Percentiles rank a stretch among this genome's conserved stretches.
phyloP scores from a whole-genome alignment of 2,797 vertebrate genomes.

The Hippoglossus hippoglossus region DNA sequence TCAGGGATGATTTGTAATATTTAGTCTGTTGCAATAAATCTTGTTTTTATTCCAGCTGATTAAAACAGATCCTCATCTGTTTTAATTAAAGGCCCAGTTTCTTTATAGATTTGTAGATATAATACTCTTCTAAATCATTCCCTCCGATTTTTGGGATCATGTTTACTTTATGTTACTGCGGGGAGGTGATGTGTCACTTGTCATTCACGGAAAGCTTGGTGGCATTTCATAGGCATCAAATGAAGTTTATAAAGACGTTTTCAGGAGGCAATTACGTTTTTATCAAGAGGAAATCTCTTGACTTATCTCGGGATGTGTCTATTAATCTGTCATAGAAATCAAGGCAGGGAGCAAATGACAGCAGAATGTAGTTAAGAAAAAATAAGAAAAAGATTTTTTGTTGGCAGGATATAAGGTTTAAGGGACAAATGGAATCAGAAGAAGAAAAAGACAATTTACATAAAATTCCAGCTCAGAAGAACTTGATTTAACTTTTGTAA shows the following conservation, averaged over 20 bases:
- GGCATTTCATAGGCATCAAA: constrained; percentile 23
- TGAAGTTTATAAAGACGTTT: background rate
- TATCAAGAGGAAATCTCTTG: background rate
- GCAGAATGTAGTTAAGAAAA: background rate
- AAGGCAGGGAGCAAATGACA: background rate
- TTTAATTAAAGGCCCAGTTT: constrained; percentile 49
- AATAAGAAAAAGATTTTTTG: too few species aligned
- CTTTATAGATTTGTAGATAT: constrained; percentile 42
- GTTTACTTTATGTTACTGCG: background rate
- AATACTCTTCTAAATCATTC: constrained; percentile 44
- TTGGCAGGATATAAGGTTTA: background rate
- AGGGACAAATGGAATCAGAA: background rate
- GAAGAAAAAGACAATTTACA: background rate
- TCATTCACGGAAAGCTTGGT: constrained; percentile 4
- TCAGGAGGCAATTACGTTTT: background rate
- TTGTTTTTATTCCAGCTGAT: constrained; percentile 40
- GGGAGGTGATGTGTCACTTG: constrained; percentile 18
- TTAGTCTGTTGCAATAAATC: constrained; percentile 41
- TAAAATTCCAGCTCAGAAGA: background rate
- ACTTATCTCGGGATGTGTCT: background rate
- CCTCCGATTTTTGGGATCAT: constrained; percentile 31
- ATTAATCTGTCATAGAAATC: background rate
- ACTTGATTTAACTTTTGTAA: background rate
- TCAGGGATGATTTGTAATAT: constrained; percentile 48
- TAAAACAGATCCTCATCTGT: constrained; percentile 22